Base-by-base conservation (phyloP, 2,797 vertebrate species). In the Glyptemys insculpta region DNA sequence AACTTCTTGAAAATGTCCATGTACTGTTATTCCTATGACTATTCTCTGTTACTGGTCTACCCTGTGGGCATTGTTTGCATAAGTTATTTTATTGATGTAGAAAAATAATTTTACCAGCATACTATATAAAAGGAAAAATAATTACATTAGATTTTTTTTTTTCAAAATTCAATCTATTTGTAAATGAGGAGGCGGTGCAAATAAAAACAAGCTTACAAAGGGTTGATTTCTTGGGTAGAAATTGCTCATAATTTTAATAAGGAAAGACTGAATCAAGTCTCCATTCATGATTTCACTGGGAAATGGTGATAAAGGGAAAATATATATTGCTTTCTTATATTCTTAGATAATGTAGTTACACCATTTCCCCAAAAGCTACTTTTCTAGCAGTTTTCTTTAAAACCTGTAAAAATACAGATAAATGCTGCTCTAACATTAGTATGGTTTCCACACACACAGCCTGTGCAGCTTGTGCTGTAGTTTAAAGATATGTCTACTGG, bases 331-430 rank as follows among this genome's bases (percentile, higher is more conserved):
- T 78, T 88, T 92, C 91, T 91, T 31, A 62, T 52, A 34, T 72
- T 86, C 86, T 82, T 47, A 37, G 81, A 93, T 92, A 95, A 93
- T 41, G 72, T 72, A 78, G 5, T 47, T 0, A 87, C 34, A 81
- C 53, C 27, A 21, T 85, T 82, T 91, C 76, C 47, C 81, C n/a
- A 54, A 78, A 72, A 95, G 90, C 72, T 89, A 89, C 83, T 65
- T 95, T 97, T 78, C 93, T 78, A 92, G 85, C 81, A 91, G 31
- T 3, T 65, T 95, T 44, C 88, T 95, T 89, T 86, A 95, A 94
- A 95, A 89, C 79, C n/a, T 91, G 95, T 87, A 92, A 80, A 96
- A 92, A 91, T 59, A 85, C 3, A 88, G 85, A 93, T 96, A 95
- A 94, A 57, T 1, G 8, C n/a, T 53, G 41, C 3, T 93, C 84